Evolutionary conservation across 1,140 invertebrate genomes (phyloP).

Genomic region (Zaprionus tsacasi): DNA sequence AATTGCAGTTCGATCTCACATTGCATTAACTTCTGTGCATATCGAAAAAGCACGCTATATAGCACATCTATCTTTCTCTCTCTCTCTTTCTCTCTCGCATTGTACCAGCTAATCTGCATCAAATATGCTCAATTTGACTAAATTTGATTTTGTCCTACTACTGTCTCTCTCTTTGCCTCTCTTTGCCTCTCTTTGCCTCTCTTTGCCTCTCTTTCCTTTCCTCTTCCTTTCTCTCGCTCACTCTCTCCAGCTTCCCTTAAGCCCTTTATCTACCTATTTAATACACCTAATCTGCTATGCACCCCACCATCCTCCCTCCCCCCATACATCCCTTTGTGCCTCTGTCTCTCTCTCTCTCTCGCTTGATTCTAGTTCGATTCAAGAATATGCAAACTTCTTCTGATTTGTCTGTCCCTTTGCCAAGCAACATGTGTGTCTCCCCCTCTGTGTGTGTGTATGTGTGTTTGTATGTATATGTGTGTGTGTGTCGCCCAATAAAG

Average conservation of each 20-base stretch:
- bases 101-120: background rate
- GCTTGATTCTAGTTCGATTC: slow-evolving; percentile 64
- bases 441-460: background rate
- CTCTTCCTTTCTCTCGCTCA: too few species aligned
- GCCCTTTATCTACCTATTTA: background rate
- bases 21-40: too few species aligned
- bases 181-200: slow-evolving; percentile 35
- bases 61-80: background rate
- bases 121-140: background rate
- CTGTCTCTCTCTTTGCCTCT: slow-evolving; percentile 20
- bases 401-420: slow-evolving; percentile 66
- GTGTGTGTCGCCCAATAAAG: slow-evolving; percentile 27
- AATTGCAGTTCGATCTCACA: too few species aligned
- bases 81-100: slow-evolving; percentile 14
- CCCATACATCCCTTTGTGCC: background rate
- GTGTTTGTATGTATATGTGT: background rate
- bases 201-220: background rate
- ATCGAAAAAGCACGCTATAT: too few species aligned
- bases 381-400: slow-evolving; percentile 82
- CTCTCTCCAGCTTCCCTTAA: background rate
- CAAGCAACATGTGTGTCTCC: slow-evolving; percentile 48
- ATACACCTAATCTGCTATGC: background rate
- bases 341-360: slow-evolving; percentile 11
- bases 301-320: background rate
- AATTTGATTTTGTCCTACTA: background rate